Evolutionary conservation across 1,140 invertebrate species (phyloP).

Genomic region (Formica selysi): DNA sequence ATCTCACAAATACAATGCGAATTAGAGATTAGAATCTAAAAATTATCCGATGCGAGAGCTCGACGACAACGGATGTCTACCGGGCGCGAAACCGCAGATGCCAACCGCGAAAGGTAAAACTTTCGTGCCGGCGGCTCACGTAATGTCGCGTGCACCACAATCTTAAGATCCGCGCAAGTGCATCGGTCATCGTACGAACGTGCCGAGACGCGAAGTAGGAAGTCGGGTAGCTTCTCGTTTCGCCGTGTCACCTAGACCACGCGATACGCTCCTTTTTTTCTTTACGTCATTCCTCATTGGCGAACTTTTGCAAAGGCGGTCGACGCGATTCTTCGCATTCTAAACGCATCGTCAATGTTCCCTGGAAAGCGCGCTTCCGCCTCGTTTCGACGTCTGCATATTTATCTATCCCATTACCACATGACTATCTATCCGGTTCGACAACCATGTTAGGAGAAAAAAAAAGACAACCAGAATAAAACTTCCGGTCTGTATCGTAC

Average conservation of each 20-base stretch:
- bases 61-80: neutral
- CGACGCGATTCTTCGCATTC: conserved; percentile 26
- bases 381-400: conserved; percentile 58
- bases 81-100: conserved; percentile 46
- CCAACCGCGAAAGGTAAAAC: conserved; percentile 61
- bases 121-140: conserved; percentile 73
- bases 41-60: conserved; percentile 12
- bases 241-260: neutral
- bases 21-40: neutral
- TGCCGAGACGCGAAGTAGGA: conserved; percentile 15
- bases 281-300: conserved; percentile 2
- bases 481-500: conserved; percentile 4
- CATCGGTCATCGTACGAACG: conserved; percentile 35
- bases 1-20: neutral
- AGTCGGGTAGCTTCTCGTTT: conserved; percentile 27
- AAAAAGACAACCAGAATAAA: neutral
- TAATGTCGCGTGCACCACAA: conserved; percentile 76
- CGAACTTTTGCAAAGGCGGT: conserved; percentile 34
- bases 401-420: conserved; percentile 31
- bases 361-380: conserved; percentile 32
- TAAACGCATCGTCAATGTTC: conserved; percentile 21
- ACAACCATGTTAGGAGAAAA: neutral
- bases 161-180: conserved; percentile 49
- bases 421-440: conserved; percentile 8
- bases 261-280: conserved; percentile 17